Evolutionary conservation across 2,888 invertebrate genomes (phyloP), one percentile per base, ranked within the genome.

Genomic region (Antheraea yamamai): DNA sequence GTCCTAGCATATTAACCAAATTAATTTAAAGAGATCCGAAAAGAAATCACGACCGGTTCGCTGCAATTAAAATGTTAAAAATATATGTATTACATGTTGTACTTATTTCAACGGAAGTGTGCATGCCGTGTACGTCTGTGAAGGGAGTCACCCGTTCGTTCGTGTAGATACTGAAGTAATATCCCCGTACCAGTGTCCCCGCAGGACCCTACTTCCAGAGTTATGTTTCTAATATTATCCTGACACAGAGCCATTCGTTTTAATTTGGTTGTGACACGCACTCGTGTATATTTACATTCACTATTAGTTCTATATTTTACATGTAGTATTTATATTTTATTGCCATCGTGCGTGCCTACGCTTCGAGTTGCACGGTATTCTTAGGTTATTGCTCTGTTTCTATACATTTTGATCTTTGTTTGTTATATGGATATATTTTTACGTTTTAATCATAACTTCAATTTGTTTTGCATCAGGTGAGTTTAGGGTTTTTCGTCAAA

Each of bases 201-300:
- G 30, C 64, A 30, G 64, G 30, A 66, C 30, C 6, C 26, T 66
- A 30, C 30, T 66, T 66, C 16, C 20, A 66, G 30, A 66, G 30
- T 66, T 66, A 66, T 66, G 64, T 66, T 26, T 66, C 64, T 66
- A 66, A 66, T 66, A 66, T 66, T 30, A 30, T 66, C 18, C 64
- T 30, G 26, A 66, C 64, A 66, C 6, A 6, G 30, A 4, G 47
- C 47, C 30, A 66, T 66, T 16, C 26, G 26, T 66, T 66, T 30
- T 66, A 66, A 30, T 66, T 66, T 4, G 64, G 16, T 66, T 66
- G 16, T 66, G 64, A 30, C 64, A 26, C 64, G 30, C 26, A 16
- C 26, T 26, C 30, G 30, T 30, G 6, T 66, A 30, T 66, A 66
- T 66, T 66, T 66, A 30, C 16, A 30, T 64, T 26, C 16, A 26